Evolutionary conservation across 2,797 vertebrate species (phyloP).

Genomic region (Urosaurus nigricauda): DNA sequence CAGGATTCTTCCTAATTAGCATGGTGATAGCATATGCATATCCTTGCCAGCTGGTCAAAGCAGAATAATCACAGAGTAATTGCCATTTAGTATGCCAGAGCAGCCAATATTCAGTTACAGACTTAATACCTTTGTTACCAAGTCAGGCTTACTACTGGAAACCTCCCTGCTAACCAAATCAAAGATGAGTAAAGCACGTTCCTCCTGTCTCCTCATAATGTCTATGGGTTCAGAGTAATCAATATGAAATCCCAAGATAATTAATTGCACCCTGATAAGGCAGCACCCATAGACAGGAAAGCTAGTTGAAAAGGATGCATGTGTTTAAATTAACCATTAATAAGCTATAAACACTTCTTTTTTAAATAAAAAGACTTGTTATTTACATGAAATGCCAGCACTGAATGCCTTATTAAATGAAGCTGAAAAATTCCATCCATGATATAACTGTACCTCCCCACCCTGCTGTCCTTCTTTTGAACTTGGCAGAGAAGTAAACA

Average conservation of each 20-base stretch:
- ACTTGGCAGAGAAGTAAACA: too few relatives aligned
- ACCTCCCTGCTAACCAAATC: neutral
- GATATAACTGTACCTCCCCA: too few relatives aligned
- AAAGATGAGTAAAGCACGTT: neutral
- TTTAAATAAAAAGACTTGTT: too few relatives aligned
- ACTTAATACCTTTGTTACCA: neutral
- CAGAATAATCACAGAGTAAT: constrained; percentile 24
- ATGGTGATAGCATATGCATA: neutral
- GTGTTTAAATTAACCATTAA: too few relatives aligned
- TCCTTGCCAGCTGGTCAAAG: constrained; percentile 17
- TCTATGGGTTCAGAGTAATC: neutral
- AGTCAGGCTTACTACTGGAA: neutral
- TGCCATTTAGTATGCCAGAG: constrained; percentile 13
- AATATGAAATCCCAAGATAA: neutral
- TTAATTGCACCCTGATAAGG: neutral
- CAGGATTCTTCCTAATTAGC: constrained; percentile 22
- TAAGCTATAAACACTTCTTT: too few relatives aligned
- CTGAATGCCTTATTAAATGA: too few relatives aligned
- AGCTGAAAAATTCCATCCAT: too few relatives aligned
- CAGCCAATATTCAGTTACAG: neutral
- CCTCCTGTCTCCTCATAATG: neutral
- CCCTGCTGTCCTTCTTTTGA: too few relatives aligned
- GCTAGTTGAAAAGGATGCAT: too few relatives aligned
- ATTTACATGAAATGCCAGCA: too few relatives aligned
- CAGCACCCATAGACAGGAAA: too few relatives aligned